Evolutionary conservation across 2,113 vertebrate species (phyloP).

Genomic region (Campylomormyrus tamandua): DNA sequence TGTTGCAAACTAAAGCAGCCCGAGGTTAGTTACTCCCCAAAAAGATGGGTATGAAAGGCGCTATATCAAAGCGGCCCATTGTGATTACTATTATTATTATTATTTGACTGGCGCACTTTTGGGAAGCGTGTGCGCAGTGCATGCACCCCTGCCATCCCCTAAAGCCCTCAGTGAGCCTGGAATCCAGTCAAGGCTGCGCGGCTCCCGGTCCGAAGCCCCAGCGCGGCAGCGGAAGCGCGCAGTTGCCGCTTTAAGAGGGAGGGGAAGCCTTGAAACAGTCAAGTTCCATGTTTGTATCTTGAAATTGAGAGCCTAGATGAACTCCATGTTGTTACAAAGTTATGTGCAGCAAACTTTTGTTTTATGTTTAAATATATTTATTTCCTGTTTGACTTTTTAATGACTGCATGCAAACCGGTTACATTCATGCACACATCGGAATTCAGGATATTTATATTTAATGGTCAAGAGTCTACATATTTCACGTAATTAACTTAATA

Average conservation of each 20-base stretch:
- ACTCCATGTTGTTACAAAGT: slow-evolving; percentile 71
- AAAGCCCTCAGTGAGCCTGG: not conserved
- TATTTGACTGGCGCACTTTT: not conserved
- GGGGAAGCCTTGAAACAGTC: slow-evolving; percentile 68
- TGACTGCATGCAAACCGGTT: not conserved
- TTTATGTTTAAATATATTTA: slow-evolving; percentile 20
- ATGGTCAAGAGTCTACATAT: slow-evolving; percentile 24
- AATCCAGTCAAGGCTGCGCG: not conserved
- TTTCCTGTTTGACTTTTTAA: not conserved
- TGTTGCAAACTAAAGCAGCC: not conserved
- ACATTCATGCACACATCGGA: not conserved
- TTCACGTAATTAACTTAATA: not conserved
- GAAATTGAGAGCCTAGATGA: slow-evolving; percentile 61
- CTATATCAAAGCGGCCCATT: not conserved
- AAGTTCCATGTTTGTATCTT: slow-evolving; percentile 68
- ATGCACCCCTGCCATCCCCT: not conserved
- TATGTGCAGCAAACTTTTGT: slow-evolving; percentile 33
- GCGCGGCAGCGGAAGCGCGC: not conserved
- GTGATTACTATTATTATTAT: not conserved
- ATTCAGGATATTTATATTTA: slow-evolving; percentile 27
- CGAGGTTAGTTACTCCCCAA: not conserved
- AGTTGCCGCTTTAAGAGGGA: slow-evolving; percentile 59
- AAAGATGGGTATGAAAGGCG: not conserved
- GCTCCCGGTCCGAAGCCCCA: not conserved
- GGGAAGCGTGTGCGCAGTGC: not conserved